phyloP scores from a whole-genome alignment of 2,113 vertebrate genomes.

The Aegithalos caudatus region DNA sequence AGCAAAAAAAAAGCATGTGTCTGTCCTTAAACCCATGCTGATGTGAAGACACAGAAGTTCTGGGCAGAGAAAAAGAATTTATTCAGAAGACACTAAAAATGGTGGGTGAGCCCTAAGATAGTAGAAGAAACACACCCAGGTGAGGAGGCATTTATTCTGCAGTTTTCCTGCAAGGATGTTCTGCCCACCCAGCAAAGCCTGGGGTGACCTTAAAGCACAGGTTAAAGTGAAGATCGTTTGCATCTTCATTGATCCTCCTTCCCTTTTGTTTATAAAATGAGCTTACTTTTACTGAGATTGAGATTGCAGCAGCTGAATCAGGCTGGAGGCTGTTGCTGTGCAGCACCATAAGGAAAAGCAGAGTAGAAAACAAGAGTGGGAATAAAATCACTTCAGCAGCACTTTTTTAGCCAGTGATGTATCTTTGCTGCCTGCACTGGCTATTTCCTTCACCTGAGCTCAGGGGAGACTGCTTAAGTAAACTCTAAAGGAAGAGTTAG shows the following conservation, averaged over 20 bases:
- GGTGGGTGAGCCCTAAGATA: not conserved
- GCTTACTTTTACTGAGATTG: not conserved
- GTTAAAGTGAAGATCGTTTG: not conserved
- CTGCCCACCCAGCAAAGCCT: slow-evolving; percentile 30
- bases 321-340: slow-evolving; percentile 8
- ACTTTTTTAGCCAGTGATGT: not conserved
- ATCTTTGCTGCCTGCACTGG: not conserved
- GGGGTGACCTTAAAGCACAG: not conserved
- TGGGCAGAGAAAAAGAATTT: not conserved
- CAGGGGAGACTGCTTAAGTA: not conserved
- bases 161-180: not conserved
- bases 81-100: not conserved
- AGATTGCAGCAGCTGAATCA: slow-evolving; percentile 28
- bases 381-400: not conserved
- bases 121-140: not conserved
- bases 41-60: not conserved
- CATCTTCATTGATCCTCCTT: slow-evolving; percentile 25
- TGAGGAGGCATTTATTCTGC: not conserved
- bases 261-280: not conserved
- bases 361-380: not conserved
- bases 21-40: not conserved
- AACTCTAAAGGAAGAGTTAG: not conserved
- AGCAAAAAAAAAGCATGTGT: not conserved
- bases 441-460: not conserved
- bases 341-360: not conserved